Evolutionary conservation across 2,113 vertebrate genomes (phyloP).

Genomic region (Corythornis cristatus): DNA sequence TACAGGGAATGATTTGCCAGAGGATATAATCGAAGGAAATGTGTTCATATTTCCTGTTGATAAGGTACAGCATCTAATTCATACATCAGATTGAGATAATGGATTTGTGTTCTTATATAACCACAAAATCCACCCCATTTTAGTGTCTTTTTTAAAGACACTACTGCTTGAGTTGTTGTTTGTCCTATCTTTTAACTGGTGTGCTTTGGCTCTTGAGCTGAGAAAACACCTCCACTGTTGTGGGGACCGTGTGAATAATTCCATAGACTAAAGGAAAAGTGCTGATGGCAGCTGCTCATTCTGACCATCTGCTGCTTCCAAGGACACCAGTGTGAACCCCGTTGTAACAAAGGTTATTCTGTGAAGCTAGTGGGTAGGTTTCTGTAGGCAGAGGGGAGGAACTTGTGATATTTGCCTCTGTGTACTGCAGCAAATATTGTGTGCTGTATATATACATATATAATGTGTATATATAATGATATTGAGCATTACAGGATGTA

Average conservation of each 20-base stretch:
- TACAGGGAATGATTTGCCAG: slow-evolving; percentile 24
- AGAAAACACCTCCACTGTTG: not conserved
- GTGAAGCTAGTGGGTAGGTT: not conserved
- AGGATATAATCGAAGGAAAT: slow-evolving; percentile 57
- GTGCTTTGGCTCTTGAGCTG: not conserved
- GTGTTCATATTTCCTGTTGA: slow-evolving; percentile 61
- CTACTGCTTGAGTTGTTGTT: not conserved
- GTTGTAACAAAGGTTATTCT: slow-evolving; percentile 24
- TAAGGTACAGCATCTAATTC: slow-evolving; percentile 23
- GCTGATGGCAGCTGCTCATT: slow-evolving; percentile 37
- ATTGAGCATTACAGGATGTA: no score
- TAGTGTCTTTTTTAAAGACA: not conserved
- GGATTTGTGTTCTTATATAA: not conserved
- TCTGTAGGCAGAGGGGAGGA: not conserved
- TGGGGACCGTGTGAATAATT: not conserved
- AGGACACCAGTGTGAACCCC: slow-evolving; percentile 6
- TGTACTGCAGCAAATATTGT: not conserved
- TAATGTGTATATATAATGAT: no score
- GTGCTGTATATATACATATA: no score
- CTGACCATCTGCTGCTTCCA: slow-evolving; percentile 46
- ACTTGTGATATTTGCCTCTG: not conserved
- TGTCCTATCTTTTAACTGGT: not conserved
- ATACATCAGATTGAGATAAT: not conserved
- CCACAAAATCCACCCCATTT: not conserved
- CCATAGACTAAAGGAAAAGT: not conserved